These are phyloP conservation scores for Nycticryphes semicollaris DNA, from an alignment of 2,113 vertebrate species.

Conservation along the genomic window DNA sequence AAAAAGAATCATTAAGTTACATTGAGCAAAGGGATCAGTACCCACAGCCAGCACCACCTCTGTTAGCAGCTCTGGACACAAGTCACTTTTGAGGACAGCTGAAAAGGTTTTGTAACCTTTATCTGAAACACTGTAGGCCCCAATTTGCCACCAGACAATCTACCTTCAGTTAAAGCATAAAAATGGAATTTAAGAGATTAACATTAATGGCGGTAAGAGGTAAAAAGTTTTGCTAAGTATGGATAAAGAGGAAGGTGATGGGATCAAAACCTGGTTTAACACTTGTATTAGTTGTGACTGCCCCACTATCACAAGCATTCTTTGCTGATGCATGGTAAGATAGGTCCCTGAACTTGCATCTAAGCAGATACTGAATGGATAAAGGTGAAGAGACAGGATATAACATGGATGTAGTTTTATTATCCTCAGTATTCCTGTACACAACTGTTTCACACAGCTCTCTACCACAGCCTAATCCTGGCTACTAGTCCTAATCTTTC, in stretches of 20 bases:
- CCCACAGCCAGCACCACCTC: neutral
- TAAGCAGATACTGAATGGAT: neutral
- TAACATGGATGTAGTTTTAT: neutral
- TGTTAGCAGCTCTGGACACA: neutral
- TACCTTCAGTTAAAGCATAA: neutral
- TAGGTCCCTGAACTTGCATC: neutral
- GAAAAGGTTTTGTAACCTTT: neutral
- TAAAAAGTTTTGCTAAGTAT: neutral
- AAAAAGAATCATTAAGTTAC: neutral
- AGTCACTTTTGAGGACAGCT: neutral
- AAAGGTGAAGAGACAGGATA: neutral
- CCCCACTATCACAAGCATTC: neutral
- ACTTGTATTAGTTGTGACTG: neutral
- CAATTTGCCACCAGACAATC: neutral
- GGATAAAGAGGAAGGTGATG: fast-evolving
- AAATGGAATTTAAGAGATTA: neutral
- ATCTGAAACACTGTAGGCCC: neutral
- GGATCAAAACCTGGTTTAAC: neutral
- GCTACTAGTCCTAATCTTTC: neutral
- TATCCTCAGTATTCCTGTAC: neutral
- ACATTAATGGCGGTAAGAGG: neutral
- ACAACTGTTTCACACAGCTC: neutral
- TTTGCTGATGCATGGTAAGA: neutral
- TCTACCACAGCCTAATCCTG: neutral
- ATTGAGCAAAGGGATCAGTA: neutral